Percentiles rank a stretch among this genome's conserved stretches.
Conservation (phyloP, 2,888 invertebrate genomes). For the Epirrita christyi region DNA sequence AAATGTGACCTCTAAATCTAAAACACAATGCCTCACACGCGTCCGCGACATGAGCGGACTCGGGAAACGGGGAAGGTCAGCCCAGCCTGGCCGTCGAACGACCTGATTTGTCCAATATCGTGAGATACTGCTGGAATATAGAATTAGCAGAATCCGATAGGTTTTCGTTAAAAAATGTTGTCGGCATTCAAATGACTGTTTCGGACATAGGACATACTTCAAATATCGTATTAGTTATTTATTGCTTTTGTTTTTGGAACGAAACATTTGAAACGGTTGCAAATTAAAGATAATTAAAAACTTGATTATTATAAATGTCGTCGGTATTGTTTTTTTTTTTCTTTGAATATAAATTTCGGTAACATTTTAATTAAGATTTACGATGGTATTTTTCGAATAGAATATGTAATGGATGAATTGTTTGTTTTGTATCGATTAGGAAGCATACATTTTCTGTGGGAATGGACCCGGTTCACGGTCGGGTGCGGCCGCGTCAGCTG, state of each 20-base stretch:
- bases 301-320: constrained; percentile 57
- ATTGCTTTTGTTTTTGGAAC: constrained; percentile 64
- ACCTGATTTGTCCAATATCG: constrained; percentile 57
- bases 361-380: constrained; percentile 36
- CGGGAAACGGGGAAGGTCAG: constrained; percentile 50
- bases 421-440: constrained; percentile 42
- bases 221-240: constrained; percentile 74
- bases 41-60: constrained; percentile 41
- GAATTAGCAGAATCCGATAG: constrained; percentile 65
- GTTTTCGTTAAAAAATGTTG: constrained; percentile 66
- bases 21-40: constrained; percentile 37
- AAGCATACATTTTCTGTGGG: constrained; percentile 58
- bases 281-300: constrained; percentile 55
- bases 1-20: constrained; percentile 38
- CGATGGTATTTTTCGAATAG: constrained; percentile 20
- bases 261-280: constrained; percentile 54
- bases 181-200: constrained; percentile 70
- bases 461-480: constrained; percentile 56
- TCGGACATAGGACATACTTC: constrained; percentile 57
- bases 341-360: constrained; percentile 36
- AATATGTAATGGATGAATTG: constrained; percentile 24
- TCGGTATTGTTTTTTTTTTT: constrained; percentile 44
- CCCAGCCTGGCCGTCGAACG: constrained; percentile 43
- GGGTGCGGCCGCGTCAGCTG: constrained; percentile 60
- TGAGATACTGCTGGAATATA: constrained; percentile 62